A percentile compares a stretch with the other conserved stretches of the same genome.
Evolutionary conservation across 2,888 invertebrate species (phyloP).

Genomic region (Diarsia dahlii): DNA sequence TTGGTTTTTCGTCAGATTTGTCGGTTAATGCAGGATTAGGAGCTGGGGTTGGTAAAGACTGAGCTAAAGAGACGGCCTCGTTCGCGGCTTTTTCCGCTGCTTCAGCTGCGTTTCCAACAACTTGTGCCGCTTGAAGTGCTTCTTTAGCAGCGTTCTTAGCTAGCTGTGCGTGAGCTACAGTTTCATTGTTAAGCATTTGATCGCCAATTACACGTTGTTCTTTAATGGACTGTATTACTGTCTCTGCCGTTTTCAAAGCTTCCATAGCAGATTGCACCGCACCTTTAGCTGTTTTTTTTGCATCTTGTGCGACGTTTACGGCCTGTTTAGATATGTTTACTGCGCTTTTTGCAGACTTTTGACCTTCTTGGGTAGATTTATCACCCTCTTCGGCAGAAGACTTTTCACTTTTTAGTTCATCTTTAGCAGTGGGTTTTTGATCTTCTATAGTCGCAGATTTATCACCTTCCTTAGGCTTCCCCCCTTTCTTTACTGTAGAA

Average conservation of each 20-base stretch:
- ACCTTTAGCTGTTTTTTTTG: conserved; percentile 65
- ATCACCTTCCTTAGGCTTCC: background rate
- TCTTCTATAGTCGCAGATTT: background rate
- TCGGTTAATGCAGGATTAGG: background rate
- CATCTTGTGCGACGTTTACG: conserved; percentile 38
- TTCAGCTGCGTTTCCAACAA: conserved; percentile 57
- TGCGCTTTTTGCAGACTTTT: conserved; percentile 35
- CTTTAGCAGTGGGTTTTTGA: background rate
- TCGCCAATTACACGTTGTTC: conserved; percentile 27
- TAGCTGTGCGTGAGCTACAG: conserved; percentile 49
- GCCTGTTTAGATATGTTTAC: conserved; percentile 52
- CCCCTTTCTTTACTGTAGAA: background rate
- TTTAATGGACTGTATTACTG: conserved; percentile 48
- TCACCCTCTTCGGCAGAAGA: accelerated
- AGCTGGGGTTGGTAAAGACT: conserved; percentile 26
- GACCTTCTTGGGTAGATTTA: background rate
- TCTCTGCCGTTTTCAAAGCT: conserved; percentile 48
- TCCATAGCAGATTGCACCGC: conserved; percentile 59
- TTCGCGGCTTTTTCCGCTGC: conserved; percentile 59
- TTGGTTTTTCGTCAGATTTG: background rate
- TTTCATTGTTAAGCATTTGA: conserved; percentile 30
- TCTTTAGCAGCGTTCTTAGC: conserved; percentile 65
- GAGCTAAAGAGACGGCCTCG: conserved; percentile 58
- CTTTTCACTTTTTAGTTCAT: conserved; percentile 1
- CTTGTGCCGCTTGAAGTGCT: conserved; percentile 62